Evolutionary conservation across 2,113 vertebrate species (phyloP), one percentile per base, ranked within the genome.

Genomic region (Suncus etruscus): DNA sequence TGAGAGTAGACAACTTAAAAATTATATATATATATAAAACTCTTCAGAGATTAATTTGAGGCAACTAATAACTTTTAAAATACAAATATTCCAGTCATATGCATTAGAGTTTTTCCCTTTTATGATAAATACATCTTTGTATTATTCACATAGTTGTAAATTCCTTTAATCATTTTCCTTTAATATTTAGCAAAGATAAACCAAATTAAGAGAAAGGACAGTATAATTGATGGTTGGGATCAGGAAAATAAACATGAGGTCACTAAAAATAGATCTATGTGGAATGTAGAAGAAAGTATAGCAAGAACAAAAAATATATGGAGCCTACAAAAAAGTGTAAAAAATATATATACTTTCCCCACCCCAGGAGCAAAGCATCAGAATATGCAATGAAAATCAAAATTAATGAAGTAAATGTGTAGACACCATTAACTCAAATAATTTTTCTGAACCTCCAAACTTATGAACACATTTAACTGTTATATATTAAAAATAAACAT

Each of bases 91-190:
- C 54, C 58, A 79, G 2, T 79, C 61, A 74, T 63, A 83, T 24
- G 58, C 39, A 39, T 63, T n/a, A n/a, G 25, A 73, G 54, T 66
- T 66, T 58, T 66, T 66, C n/a, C 11, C 61, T 22, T 47, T 79
- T 79, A 76, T 76, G 48, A 87, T 0, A 61, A 70, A 79, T 32
- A 8, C 8, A 48, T 58, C 10, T 78, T 78, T 47, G 29, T 73
- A 48, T 74, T 32, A 79, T 75, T 89, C 61, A 48, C 45, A 20
- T 11, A 78, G 25, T 83, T 78, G 45, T 45, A 84, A 84, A 74
- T 73, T 5, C 48, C 61, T 51, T 84, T 72, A 90, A 86, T 68
- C 14, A 20, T 90, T 82, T 75, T 75, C 48, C 77, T 87, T 86
- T 86, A 63, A 76, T 25, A 27, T 20, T 39, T 81, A 81, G 39